phyloP scores from a whole-genome alignment of 92 coral and sea anemone species.

The Meandrina meandrites region DNA sequence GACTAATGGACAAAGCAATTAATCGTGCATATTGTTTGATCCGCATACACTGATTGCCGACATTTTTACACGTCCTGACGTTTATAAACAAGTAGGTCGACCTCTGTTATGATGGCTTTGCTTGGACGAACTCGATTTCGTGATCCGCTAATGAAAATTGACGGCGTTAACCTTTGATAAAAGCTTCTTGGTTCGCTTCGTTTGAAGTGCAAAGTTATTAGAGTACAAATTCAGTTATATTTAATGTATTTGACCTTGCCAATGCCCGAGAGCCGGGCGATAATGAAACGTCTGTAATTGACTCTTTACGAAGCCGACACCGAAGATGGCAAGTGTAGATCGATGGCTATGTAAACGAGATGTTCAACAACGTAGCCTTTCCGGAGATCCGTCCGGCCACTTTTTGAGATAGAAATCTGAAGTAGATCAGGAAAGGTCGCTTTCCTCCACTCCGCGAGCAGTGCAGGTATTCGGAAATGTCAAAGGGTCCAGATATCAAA shows the following conservation, averaged over 20 bases:
- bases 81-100: neutral
- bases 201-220: conserved; percentile 5
- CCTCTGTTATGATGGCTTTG: neutral
- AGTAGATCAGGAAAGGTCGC: neutral
- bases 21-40: neutral
- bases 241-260: conserved; percentile 13
- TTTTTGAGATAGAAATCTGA: neutral
- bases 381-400: neutral
- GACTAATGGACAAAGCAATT: conserved; percentile 5
- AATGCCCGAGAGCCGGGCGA: neutral
- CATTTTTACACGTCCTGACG: conserved; percentile 23
- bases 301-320: conserved; percentile 15
- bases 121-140: conserved; percentile 1
- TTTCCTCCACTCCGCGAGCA: neutral
- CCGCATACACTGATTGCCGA: neutral
- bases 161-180: conserved; percentile 12
- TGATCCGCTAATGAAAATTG: neutral
- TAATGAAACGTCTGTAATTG: conserved; percentile 6
- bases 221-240: neutral
- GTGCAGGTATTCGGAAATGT: conserved; percentile 13
- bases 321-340: neutral
- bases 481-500: conserved; percentile 17
- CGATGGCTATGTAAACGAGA: neutral
- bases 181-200: neutral
- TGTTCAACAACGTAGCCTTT: conserved; percentile 2